These are phyloP conservation scores for Chelonus insularis DNA, from an alignment of 1,140 invertebrate genomes.

Conservation along the genomic window DNA sequence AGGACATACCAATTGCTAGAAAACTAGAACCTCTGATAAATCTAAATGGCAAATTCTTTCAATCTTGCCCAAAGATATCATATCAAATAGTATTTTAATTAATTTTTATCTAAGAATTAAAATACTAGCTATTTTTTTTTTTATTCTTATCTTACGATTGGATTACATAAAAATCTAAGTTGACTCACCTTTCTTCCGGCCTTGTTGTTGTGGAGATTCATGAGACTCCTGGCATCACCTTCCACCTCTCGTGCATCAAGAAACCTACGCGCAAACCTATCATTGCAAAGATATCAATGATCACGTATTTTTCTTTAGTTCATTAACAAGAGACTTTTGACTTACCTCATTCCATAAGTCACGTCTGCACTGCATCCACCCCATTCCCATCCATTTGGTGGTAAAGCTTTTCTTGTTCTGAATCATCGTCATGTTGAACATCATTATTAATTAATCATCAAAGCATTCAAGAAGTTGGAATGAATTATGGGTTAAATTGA, in stretches of 20 bases:
- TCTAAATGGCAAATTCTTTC: slow-evolving; percentile 7
- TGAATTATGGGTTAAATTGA: too few relatives aligned
- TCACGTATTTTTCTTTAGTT: slow-evolving; percentile 15
- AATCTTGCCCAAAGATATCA: slow-evolving; percentile 3
- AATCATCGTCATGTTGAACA: too few relatives aligned
- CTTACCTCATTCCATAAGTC: slow-evolving; percentile 70
- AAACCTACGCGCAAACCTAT: slow-evolving; percentile 74
- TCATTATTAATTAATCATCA: too few relatives aligned
- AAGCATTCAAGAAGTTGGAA: too few relatives aligned
- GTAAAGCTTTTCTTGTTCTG: slow-evolving; percentile 49
- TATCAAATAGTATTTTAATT: too few relatives aligned
- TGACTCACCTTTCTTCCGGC: slow-evolving; percentile 93
- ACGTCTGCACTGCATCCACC: slow-evolving; percentile 85
- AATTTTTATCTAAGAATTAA: too few relatives aligned
- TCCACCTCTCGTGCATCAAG: slow-evolving; percentile 83
- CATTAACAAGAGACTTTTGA: slow-evolving; percentile 16
- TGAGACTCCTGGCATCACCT: slow-evolving; percentile 81
- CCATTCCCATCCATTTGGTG: slow-evolving; percentile 74
- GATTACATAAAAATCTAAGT: too few relatives aligned
- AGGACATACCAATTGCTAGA: slow-evolving; percentile 10
- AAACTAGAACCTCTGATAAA: slow-evolving; percentile 16
- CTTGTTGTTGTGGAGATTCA: slow-evolving; percentile 98
- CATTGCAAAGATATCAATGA: not conserved
- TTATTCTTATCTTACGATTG: too few relatives aligned
- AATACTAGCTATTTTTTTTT: too few relatives aligned